Percentiles rank a stretch among this genome's conserved stretches.
Evolutionary conservation across 2,888 invertebrate species (phyloP).

Genomic region (Cartodere bifasciata): DNA sequence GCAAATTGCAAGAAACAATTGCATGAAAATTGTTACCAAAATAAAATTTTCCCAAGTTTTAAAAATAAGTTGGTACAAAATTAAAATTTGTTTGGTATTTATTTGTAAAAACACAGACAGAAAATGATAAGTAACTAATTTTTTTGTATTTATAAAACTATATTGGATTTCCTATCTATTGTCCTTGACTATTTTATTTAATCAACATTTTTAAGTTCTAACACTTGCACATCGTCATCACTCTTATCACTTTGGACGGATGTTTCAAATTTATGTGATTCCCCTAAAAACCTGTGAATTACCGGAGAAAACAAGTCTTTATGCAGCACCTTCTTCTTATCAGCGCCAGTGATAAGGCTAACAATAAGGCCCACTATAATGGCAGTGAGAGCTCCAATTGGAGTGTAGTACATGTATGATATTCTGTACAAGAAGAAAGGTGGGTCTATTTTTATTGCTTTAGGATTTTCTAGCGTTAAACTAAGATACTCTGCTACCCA

Average conservation of each 20-base stretch:
- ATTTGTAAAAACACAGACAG: no score
- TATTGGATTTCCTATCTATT: no score
- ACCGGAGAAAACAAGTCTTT: constrained; percentile 52
- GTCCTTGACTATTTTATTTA: constrained; percentile 1
- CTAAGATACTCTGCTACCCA: constrained; percentile 29
- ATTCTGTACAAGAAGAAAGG: constrained; percentile 52
- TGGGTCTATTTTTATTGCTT: constrained; percentile 24
- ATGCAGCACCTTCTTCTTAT: constrained; percentile 45
- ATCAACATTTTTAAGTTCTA: constrained; percentile 11
- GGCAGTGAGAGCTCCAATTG: constrained; percentile 55
- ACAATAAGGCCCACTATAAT: constrained; percentile 52
- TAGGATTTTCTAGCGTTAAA: constrained; percentile 18
- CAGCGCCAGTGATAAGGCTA: constrained; percentile 53
- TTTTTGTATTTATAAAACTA: no score
- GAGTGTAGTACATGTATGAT: constrained; percentile 68
- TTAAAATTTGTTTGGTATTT: no score
- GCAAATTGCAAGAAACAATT: no score
- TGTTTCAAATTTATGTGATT: no score
- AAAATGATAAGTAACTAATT: no score
- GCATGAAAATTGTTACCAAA: no score
- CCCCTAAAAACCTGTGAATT: constrained; percentile 43
- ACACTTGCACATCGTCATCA: no score
- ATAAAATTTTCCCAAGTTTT: no score
- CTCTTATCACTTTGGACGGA: constrained; percentile 32
- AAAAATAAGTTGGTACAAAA: no score